Conservation (phyloP, 1,140 invertebrate species). For the Neodiprion pinetum region DNA sequence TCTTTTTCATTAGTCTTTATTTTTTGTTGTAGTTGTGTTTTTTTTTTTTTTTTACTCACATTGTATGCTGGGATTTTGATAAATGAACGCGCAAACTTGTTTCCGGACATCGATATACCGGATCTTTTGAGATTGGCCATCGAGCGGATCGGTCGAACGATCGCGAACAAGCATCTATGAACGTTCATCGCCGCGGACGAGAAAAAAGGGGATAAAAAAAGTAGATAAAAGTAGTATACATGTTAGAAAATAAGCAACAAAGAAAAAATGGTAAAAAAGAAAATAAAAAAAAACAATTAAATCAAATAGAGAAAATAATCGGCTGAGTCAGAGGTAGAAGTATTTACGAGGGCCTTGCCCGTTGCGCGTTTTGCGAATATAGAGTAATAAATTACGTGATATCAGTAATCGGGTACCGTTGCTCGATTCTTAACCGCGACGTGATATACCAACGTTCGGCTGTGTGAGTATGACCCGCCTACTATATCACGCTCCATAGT, state of each 20-base stretch:
- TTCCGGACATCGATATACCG: not conserved
- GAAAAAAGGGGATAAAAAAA: too few relatives aligned
- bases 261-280: too few relatives aligned
- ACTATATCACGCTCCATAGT: constrained; percentile 16
- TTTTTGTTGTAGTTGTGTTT: too few relatives aligned
- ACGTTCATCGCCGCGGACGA: too few relatives aligned
- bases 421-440: not conserved
- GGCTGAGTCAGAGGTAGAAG: constrained; percentile 53
- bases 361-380: constrained; percentile 53
- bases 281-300: too few relatives aligned
- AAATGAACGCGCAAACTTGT: not conserved
- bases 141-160: too few relatives aligned
- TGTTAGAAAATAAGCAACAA: too few relatives aligned
- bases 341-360: constrained; percentile 42
- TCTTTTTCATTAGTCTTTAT: too few relatives aligned
- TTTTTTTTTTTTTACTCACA: too few relatives aligned
- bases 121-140: not conserved
- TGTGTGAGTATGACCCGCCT: not conserved
- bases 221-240: too few relatives aligned
- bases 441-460: constrained; percentile 20
- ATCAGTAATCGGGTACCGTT: constrained; percentile 51
- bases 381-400: constrained; percentile 58
- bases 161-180: too few relatives aligned
- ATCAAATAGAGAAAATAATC: constrained; percentile 39
- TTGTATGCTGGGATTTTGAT: too few relatives aligned